Percentiles rank a stretch among this genome's conserved stretches.
phyloP scores from a whole-genome alignment of 2,888 invertebrate genomes.

The Ceraclea dissimilis region DNA sequence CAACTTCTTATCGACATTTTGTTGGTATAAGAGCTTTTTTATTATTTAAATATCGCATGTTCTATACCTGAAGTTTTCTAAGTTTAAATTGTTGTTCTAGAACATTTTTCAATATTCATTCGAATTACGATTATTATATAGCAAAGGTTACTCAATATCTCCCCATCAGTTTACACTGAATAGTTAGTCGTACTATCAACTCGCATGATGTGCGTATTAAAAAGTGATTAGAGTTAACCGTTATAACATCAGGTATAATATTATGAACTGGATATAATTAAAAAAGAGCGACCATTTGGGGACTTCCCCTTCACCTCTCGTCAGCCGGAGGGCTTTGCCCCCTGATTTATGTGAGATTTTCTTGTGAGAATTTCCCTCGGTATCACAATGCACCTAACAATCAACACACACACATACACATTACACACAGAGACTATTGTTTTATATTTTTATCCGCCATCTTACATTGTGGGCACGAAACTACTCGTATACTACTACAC shows the following conservation, averaged over 20 bases:
- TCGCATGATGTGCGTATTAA: not conserved
- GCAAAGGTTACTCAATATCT: no score
- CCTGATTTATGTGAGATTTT: slow-evolving; percentile 9
- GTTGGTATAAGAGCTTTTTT: no score
- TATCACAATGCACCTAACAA: not conserved
- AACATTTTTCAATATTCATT: no score
- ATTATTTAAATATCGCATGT: no score
- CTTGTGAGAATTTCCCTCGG: slow-evolving; percentile 9
- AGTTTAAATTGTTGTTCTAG: no score
- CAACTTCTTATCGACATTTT: no score
- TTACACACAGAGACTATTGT: not conserved
- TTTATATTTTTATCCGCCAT: slow-evolving; percentile 1
- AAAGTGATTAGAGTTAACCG: not conserved
- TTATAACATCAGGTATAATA: not conserved
- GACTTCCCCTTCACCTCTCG: not conserved
- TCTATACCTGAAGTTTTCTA: no score
- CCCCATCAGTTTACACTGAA: no score
- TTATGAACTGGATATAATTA: not conserved
- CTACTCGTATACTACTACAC: not conserved
- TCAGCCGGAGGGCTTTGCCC: not conserved
- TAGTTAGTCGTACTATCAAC: no score
- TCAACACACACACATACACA: not conserved
- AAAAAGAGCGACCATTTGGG: not conserved
- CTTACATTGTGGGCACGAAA: not conserved
- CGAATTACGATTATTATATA: no score